These are phyloP conservation scores for Eurosta solidaginis DNA, from an alignment of 1,140 invertebrate species.

Conservation along the genomic window DNA sequence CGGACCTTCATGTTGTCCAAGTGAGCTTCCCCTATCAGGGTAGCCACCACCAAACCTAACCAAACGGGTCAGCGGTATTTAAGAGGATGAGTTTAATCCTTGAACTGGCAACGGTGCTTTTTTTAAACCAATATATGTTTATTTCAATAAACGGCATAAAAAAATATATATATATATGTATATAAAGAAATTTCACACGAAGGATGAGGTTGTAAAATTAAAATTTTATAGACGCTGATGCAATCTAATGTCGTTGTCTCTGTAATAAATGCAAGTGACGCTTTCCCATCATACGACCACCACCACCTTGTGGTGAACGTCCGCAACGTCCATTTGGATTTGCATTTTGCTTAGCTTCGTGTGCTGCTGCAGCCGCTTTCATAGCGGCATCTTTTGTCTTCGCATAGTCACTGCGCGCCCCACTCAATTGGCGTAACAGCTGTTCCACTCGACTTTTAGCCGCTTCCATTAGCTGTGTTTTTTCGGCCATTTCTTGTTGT, in stretches of 20 bases:
- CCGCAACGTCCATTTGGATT: not conserved
- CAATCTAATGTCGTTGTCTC: conserved; percentile 7
- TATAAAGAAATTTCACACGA: no score
- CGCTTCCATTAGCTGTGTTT: conserved; percentile 67
- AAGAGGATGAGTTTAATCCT: no score
- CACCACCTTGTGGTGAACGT: not conserved
- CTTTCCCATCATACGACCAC: not conserved
- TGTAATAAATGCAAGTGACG: not conserved
- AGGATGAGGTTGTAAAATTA: not conserved
- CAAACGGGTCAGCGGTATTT: no score
- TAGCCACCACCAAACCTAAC: no score
- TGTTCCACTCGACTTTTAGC: conserved; percentile 67
- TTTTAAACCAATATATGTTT: no score
- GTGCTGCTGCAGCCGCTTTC: conserved; percentile 67
- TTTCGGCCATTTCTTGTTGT: conserved; percentile 66
- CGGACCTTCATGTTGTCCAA: no score
- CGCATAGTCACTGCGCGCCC: conserved; percentile 65
- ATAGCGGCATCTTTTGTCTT: conserved; percentile 69
- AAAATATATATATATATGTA: no score
- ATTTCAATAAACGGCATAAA: no score
- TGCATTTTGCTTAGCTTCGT: conserved; percentile 61
- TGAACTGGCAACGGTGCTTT: no score
- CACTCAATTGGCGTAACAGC: conserved; percentile 64
- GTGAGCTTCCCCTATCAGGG: no score
- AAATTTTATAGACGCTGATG: not conserved